phyloP scores from a whole-genome alignment of 2,797 vertebrate genomes.

The Manis crassicaudata region DNA sequence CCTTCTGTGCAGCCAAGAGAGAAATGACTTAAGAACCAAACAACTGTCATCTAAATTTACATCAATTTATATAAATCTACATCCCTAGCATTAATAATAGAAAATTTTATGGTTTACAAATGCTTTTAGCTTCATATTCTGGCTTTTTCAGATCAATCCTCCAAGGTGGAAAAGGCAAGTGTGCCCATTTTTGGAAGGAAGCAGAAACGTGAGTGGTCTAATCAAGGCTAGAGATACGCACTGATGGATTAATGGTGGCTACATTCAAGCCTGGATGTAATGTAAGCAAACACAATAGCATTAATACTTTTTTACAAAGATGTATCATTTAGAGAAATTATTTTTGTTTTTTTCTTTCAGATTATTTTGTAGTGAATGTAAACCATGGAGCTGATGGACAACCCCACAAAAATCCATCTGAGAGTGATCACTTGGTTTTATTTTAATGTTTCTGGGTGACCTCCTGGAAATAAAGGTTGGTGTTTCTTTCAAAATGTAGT shows the following conservation, averaged over 20 bases:
- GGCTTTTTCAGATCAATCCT: not conserved
- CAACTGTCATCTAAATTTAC: not conserved
- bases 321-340: not conserved
- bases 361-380: not conserved
- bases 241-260: no score
- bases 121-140: not conserved
- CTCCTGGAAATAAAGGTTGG: not conserved
- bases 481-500: not conserved
- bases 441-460: not conserved
- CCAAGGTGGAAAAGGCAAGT: not conserved
- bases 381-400: not conserved
- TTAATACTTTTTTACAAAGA: not conserved
- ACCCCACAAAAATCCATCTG: not conserved
- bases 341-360: not conserved
- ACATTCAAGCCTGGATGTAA: fast-evolving
- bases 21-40: not conserved
- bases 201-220: not conserved
- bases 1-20: not conserved
- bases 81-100: not conserved
- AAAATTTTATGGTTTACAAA: not conserved
- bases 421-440: not conserved
- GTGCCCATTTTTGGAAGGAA: not conserved
- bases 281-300: not conserved
- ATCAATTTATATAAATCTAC: not conserved
- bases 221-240: not conserved